Evolutionary conservation across 1,140 invertebrate genomes (phyloP), one percentile per base, ranked within the genome.

Genomic region (Drosophila melanogaster): DNA sequence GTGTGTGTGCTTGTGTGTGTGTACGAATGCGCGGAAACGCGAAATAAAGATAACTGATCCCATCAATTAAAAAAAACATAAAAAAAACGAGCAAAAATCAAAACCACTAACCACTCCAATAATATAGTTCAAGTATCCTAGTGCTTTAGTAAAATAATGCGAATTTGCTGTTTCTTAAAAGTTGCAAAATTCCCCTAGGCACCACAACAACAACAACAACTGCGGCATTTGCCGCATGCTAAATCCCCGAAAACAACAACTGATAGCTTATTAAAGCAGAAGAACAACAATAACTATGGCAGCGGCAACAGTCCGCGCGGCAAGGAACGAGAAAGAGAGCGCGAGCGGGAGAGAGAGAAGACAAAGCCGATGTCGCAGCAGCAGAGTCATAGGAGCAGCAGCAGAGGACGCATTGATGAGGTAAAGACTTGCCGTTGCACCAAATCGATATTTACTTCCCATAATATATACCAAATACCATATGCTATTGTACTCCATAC

Each of bases 141-240:
- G 85, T 85, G 77, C 70, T 89, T 80, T 90, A 84, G 80, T 83
- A 66, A 81, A 91, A 91, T 91, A 91, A 91, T 90, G 65, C 72
- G 84, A 85, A 90, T 91, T 91, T 91, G 90, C 90, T 91, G 90
- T 91, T 91, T 91, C 90, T 91, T 90, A 91, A 91, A 91, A 91
- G 90, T 91, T 91, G 81, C 58, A 80, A 81, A 90, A 84, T 91
- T 91, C 90, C 90, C 79, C 75, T 91, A 91, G 90, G 90, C 83
- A 90, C 83, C 84, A 89, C 77, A 67, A 46, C 74, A 51, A 44
- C 74, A 51, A 44, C 72, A 54, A 33, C 44, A 57, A 17, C 55
- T 47, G 12, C 51, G 57, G 19, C 55, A 43, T 33, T 24, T 43
- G 19, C 37, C 15, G 50, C 51, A 59, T 30, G 6, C 12, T 15